These are phyloP conservation scores for Oreochromis aureus DNA, from an alignment of 2,113 vertebrate genomes.

Conservation along the genomic window DNA sequence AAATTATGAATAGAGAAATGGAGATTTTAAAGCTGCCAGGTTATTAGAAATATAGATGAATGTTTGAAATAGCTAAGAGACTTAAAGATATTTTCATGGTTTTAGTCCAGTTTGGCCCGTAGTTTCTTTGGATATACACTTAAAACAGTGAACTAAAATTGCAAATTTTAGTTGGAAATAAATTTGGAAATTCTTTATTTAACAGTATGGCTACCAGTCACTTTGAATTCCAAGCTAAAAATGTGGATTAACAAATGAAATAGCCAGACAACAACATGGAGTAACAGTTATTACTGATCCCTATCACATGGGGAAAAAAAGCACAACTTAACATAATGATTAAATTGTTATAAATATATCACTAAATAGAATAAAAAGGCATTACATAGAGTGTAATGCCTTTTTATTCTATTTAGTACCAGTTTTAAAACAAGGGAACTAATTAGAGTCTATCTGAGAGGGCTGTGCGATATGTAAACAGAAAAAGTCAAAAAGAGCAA, in stretches of 20 bases:
- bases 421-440: background rate
- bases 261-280: background rate
- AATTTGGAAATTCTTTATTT: background rate
- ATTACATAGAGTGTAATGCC: background rate
- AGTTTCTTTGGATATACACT: background rate
- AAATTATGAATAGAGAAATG: background rate
- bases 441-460: background rate
- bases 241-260: background rate
- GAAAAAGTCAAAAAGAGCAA: background rate
- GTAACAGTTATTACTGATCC: background rate
- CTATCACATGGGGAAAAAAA: fast-evolving
- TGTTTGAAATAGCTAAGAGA: background rate
- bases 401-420: background rate
- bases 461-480: background rate
- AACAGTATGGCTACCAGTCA: background rate
- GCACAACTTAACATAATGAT: background rate
- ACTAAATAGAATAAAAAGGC: background rate
- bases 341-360: background rate
- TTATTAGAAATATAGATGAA: background rate
- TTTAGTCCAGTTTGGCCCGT: background rate
- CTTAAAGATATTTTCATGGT: background rate
- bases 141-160: background rate
- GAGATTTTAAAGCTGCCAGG: background rate
- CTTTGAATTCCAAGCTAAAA: background rate
- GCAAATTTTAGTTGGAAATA: background rate